A percentile compares a stretch with the other conserved stretches of the same genome.
phyloP scores from a whole-genome alignment of 2,888 invertebrate genomes.

The Panzeria rudis region DNA sequence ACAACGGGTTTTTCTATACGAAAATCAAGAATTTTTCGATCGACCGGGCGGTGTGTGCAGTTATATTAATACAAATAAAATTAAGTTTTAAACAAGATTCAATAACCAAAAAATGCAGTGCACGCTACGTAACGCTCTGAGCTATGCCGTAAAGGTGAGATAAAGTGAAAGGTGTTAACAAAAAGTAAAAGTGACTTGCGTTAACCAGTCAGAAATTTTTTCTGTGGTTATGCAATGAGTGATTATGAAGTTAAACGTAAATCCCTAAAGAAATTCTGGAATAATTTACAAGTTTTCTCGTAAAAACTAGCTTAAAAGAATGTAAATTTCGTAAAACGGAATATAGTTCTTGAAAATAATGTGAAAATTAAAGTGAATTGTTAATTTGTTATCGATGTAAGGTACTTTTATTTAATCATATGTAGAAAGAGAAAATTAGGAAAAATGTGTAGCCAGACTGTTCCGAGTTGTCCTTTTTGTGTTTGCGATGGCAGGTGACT shows the following conservation, averaged over 20 bases:
- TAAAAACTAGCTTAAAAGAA: not conserved
- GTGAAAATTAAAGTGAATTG: not conserved
- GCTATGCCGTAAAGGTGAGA: conserved; percentile 78
- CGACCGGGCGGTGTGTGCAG: conserved; percentile 63
- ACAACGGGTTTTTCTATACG: conserved; percentile 61
- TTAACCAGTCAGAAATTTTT: conserved; percentile 43
- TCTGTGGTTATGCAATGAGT: conserved; percentile 80
- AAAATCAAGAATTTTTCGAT: conserved; percentile 61
- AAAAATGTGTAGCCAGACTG: conserved; percentile 14
- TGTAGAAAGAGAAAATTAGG: conserved; percentile 26
- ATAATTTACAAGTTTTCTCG: no score
- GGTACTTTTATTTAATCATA: conserved; percentile 14
- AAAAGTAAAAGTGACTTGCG: conserved; percentile 12
- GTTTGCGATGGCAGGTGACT: no score
- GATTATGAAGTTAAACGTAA: conserved; percentile 55
- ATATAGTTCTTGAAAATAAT: not conserved
- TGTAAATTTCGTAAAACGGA: not conserved
- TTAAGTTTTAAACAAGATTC: conserved; percentile 49
- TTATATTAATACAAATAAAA: conserved; percentile 29
- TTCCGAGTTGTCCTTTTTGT: no score
- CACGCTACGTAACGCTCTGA: conserved; percentile 77
- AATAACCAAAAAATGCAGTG: conserved; percentile 77
- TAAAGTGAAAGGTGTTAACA: conserved; percentile 50
- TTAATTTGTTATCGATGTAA: not conserved
- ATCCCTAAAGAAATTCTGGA: not conserved